Percentiles rank a stretch among this genome's conserved stretches.
phyloP scores from a whole-genome alignment of 2,797 vertebrate genomes.

The Allochrocebus solatus region DNA sequence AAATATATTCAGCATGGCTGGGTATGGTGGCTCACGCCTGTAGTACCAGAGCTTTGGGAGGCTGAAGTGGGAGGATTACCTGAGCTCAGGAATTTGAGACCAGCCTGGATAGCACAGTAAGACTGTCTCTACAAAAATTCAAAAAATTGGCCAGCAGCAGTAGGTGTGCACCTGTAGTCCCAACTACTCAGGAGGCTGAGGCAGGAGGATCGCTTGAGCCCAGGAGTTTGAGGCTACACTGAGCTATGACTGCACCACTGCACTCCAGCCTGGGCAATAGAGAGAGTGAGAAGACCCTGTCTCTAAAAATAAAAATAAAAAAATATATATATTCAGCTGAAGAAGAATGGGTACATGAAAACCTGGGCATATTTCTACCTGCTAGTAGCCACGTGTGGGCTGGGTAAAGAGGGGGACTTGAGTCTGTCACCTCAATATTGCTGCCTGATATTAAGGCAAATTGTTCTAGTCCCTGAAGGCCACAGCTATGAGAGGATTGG shows the following conservation, averaged over 20 bases:
- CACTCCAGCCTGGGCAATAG: neutral
- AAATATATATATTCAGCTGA: neutral
- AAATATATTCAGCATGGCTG: neutral
- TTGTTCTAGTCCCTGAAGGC: neutral
- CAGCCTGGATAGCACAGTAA: neutral
- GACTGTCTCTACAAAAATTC: neutral
- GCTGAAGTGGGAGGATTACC: neutral
- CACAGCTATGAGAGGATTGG: neutral
- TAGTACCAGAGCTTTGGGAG: neutral
- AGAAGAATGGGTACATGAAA: neutral
- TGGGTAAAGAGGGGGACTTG: neutral
- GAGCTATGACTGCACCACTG: neutral
- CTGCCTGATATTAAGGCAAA: neutral
- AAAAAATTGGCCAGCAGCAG: neutral
- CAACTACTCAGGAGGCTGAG: neutral
- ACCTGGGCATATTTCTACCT: neutral
- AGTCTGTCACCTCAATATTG: neutral
- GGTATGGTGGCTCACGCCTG: neutral
- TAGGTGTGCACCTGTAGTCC: neutral
- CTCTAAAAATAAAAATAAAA: neutral
- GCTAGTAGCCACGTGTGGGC: neutral
- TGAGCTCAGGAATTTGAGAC: neutral
- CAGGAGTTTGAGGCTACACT: neutral
- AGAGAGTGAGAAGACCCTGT: neutral
- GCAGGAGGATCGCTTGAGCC: neutral